Base-by-base conservation (phyloP, 2,113 vertebrate genomes). In the Vicugna pacos region DNA sequence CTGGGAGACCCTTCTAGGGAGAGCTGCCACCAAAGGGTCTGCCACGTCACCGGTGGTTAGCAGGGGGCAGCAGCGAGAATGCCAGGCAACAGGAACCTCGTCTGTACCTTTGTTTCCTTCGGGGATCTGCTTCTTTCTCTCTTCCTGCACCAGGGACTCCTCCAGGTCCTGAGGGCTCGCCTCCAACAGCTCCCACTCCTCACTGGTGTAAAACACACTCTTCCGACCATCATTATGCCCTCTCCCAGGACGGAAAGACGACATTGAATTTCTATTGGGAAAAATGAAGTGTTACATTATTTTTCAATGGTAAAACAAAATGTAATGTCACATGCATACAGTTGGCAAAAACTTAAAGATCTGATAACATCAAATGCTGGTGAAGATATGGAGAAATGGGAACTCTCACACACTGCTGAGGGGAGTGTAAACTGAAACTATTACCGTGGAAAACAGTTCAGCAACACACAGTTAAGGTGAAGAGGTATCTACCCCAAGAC, bases 171-270 rank as follows among this genome's bases (percentile, higher is more conserved):
- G 99, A 13, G 98, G 97, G 17, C 98, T 99, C 70, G 99, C 98
- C 26, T 99, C 99, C 94, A 99, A 96, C 86, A 99, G 96, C 95
- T 99, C 99, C 99, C 99, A 99, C 46, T 99, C 99, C n/a, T 99
- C 99, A 16, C 11, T 98, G 50, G 99, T 99, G 75, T 99, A 99
- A 98, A 99, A 99, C 20, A 99, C 35, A 4, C 99, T 99, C 96
- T 97, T 99, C 67, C 99, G 99, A 97, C 98, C 98, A 2, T 99
- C 99, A 0, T 97, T 98, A 75, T 98, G 98, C 54, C 98, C 99
- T 98, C 98, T 98, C 22, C 98, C 98, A 5, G 98, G 95, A 48
- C 99, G 99, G 94, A 99, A 98, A 32, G 99, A 99, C 11, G 99
- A 99, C 99, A 99, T 99, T 12, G 99, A 99, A 97, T 99, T 99